Evolutionary conservation across 2,888 invertebrate genomes (phyloP).

Genomic region (Ormyrus rosae): DNA sequence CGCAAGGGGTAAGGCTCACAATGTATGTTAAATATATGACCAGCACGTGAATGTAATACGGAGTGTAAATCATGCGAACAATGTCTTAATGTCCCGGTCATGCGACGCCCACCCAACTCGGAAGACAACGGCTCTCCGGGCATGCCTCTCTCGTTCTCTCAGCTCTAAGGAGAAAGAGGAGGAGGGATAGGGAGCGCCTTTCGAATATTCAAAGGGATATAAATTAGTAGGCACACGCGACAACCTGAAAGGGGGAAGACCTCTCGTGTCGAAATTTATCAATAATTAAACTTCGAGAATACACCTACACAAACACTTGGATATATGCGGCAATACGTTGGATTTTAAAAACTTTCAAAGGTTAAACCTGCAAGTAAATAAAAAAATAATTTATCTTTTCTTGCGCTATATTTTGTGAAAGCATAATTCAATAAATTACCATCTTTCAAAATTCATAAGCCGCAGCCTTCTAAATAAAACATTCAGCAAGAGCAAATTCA

Average conservation of each 20-base stretch:
- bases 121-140: slow-evolving; percentile 68
- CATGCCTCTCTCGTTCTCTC: slow-evolving; percentile 10
- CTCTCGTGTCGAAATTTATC: slow-evolving; percentile 56
- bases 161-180: slow-evolving; percentile 48
- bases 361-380: too few relatives aligned
- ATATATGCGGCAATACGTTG: neutral
- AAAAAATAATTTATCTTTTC: too few relatives aligned
- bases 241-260: slow-evolving; percentile 40
- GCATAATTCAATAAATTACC: neutral
- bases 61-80: slow-evolving; percentile 75
- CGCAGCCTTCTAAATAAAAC: slow-evolving; percentile 41
- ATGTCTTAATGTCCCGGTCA: slow-evolving; percentile 76
- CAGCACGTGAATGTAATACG: slow-evolving; percentile 75
- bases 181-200: slow-evolving; percentile 54
- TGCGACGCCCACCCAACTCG: slow-evolving; percentile 73
- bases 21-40: slow-evolving; percentile 75
- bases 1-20: slow-evolving; percentile 68
- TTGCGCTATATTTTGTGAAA: too few relatives aligned
- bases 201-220: slow-evolving; percentile 74
- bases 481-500: slow-evolving; percentile 28
- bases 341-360: too few relatives aligned
- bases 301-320: neutral
- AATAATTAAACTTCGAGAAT: slow-evolving; percentile 55
- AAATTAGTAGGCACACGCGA: slow-evolving; percentile 71
- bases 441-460: slow-evolving; percentile 29